Evolutionary conservation across 1,140 invertebrate genomes (phyloP).

Genomic region (Caenorhabditis remanei): DNA sequence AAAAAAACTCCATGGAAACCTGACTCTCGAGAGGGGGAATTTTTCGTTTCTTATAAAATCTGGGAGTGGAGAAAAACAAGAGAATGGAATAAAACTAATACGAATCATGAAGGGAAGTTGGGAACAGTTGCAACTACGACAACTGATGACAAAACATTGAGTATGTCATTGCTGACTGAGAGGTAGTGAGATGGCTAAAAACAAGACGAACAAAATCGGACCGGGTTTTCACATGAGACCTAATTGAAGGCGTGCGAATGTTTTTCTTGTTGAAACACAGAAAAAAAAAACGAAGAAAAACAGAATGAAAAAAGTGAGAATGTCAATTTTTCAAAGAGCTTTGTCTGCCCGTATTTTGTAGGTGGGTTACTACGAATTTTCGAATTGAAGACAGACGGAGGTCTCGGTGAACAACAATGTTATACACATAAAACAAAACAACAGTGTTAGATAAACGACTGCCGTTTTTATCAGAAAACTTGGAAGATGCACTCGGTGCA

Average conservation of each 20-base stretch:
- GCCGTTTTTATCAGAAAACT: too few species aligned
- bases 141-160: conserved; percentile 15
- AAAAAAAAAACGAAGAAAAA: neutral
- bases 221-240: conserved; percentile 45
- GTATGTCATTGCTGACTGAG: neutral
- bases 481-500: too few species aligned
- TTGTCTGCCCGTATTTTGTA: neutral
- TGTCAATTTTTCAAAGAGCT: conserved; percentile 43
- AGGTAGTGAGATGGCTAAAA: conserved; percentile 30
- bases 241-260: conserved; percentile 44
- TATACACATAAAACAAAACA: too few species aligned
- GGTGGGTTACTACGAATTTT: neutral
- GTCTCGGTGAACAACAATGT: too few species aligned
- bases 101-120: neutral
- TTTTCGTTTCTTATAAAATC: neutral
- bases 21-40: neutral
- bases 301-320: neutral
- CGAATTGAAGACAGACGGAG: too few species aligned
- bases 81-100: neutral
- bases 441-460: too few species aligned
- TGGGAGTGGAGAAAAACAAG: neutral
- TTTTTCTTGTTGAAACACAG: neutral
- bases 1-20: conserved; percentile 30
- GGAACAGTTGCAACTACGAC: neutral
- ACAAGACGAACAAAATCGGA: conserved; percentile 41